phyloP scores from a whole-genome alignment of 1,140 invertebrate species.

The Halesus radiatus region DNA sequence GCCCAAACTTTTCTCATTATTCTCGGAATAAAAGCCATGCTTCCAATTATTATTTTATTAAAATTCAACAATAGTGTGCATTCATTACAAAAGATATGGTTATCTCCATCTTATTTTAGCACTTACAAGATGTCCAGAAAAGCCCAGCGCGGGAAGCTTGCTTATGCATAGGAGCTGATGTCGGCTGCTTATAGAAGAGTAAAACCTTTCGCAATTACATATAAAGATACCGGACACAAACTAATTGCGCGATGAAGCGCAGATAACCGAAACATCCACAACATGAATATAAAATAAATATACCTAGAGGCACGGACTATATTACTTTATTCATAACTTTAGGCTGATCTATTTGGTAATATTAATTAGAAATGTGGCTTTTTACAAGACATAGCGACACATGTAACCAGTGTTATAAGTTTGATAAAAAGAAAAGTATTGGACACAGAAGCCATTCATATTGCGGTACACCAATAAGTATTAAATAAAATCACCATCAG shows the following conservation, averaged over 20 bases:
- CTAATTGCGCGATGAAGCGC: background rate
- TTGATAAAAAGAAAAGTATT: conserved; percentile 35
- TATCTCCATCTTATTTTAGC: no score
- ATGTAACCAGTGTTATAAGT: background rate
- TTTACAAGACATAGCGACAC: conserved; percentile 49
- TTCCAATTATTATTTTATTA: conserved; percentile 1
- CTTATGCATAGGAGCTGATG: no score
- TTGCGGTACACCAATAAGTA: background rate
- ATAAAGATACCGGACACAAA: background rate
- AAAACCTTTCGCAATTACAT: background rate
- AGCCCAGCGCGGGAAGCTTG: no score
- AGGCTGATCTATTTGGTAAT: conserved; percentile 49
- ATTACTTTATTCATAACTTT: conserved; percentile 48
- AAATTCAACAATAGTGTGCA: background rate
- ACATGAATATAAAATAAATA: conserved; percentile 55
- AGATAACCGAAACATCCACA: conserved; percentile 20
- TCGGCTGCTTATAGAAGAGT: background rate
- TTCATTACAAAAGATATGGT: background rate
- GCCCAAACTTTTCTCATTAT: background rate
- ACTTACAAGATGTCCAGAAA: no score
- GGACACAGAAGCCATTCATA: conserved; percentile 12
- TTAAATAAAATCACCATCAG: conserved; percentile 17
- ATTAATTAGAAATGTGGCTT: conserved; percentile 50
- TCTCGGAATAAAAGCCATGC: background rate
- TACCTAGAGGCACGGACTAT: conserved; percentile 57